Evolutionary conservation across 2,113 vertebrate genomes (phyloP), one percentile per base, ranked within the genome.

Genomic region (Hemicordylus capensis): DNA sequence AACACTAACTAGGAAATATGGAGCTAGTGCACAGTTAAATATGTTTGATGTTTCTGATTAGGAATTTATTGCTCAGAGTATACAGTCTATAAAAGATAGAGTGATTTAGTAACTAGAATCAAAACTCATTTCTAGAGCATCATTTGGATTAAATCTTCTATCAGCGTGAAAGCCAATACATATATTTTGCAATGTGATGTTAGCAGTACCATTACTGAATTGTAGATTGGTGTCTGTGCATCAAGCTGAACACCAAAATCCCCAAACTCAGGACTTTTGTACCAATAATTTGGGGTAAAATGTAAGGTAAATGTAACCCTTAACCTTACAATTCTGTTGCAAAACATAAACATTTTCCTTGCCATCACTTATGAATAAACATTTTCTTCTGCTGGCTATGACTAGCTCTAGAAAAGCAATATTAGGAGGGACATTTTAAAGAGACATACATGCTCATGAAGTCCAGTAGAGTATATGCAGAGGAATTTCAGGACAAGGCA

Each of bases 401-500:
- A 20, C 37, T 66, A 17, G 34, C 31, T 70, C 76, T 34, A 77
- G 74, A 51, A 82, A 81, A 31, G 26, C 3, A 56, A 5, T 15
- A 26, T 80, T 87, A 88, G 19, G 80, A 87, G 6, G 59, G 42
- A 4, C 28, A 56, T 78, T 85, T 89, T 89, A 87, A 89, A 89
- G 87, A 84, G 88, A 88, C 81, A 73, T 82, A 85, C 72, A 78
- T n/a, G 72, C 24, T 9, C 66, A 59, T 20, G 74, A 20, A 6
- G 78, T 79, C 74, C 15, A 20, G 76, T 78, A 66, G 63, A 87
- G 79, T 83, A 39, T 76, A 44, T 37, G 48, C 6, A 22, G 5
- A 37, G 83, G 44, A 89, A 88, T 51, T 44, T 87, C 86, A 76
- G 88, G 84, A 82, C 89, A 85, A 83, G 79, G 73, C 84, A 75